These are phyloP conservation scores for Carpatolechia fugitivella DNA, from an alignment of 2,888 invertebrate genomes.

Conservation along the genomic window DNA sequence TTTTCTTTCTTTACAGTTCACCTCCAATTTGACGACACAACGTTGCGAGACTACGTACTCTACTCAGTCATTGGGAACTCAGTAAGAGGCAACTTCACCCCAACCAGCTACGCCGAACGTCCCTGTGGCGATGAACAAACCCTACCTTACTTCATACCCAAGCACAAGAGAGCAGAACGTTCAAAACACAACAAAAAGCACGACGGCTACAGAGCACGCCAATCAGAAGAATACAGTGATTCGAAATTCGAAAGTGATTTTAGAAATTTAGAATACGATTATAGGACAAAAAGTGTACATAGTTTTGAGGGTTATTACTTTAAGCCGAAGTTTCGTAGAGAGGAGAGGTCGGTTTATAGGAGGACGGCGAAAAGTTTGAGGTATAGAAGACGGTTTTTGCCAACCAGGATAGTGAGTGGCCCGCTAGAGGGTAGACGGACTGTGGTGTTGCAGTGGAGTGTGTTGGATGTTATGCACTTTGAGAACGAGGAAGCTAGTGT, in stretches of 20 bases:
- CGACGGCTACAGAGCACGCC: conserved; percentile 18
- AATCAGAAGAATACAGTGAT: conserved; percentile 6
- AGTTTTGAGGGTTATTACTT: conserved; percentile 53
- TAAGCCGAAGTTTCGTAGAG: conserved; percentile 49
- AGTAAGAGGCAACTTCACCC: conserved; percentile 69
- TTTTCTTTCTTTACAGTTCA: conserved; percentile 57
- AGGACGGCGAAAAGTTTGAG: conserved; percentile 40
- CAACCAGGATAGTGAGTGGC: conserved; percentile 60
- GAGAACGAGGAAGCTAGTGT: conserved; percentile 60
- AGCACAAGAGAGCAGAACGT: conserved; percentile 46
- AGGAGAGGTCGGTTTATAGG: conserved; percentile 46
- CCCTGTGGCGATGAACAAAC: conserved; percentile 56
- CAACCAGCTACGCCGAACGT: conserved; percentile 53
- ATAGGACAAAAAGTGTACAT: conserved; percentile 39
- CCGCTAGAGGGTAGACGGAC: conserved; percentile 45
- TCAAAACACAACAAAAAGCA: conserved; percentile 48
- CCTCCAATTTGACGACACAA: conserved; percentile 51
- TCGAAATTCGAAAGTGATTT: conserved; percentile 12
- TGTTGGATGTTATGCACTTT: conserved; percentile 57
- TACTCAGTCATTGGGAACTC: conserved; percentile 60
- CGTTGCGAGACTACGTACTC: conserved; percentile 62
- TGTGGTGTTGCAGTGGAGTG: conserved; percentile 61
- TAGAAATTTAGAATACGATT: conserved; percentile 23
- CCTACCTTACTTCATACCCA: conserved; percentile 61
- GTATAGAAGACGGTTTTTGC: conserved; percentile 50